Conservation (phyloP, 2,797 vertebrate genomes). For the Erithacus rubecula region DNA sequence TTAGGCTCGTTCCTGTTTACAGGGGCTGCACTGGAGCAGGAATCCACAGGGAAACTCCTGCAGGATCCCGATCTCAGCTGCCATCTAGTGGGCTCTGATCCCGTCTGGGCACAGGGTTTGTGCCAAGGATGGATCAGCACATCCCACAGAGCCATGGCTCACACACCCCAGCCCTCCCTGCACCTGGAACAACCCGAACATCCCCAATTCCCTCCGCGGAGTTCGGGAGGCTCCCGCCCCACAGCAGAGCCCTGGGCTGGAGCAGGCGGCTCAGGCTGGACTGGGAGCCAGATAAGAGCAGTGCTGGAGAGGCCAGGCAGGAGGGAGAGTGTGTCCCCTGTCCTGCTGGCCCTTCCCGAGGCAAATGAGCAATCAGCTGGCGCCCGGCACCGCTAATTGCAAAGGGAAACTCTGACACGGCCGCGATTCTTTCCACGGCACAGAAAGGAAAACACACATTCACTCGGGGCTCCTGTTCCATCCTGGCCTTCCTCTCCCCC, state of each 20-base stretch:
- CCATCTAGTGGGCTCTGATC: slow-evolving; percentile 52
- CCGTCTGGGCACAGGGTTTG: rapidly evolving
- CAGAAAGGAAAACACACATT: slow-evolving; percentile 45
- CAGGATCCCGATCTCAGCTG: neutral
- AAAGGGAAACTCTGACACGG: slow-evolving; percentile 63
- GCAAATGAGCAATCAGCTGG: slow-evolving; percentile 50
- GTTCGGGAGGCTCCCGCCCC: neutral
- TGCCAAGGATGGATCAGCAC: rapidly evolving
- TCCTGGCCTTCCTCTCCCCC: neutral
- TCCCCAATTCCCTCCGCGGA: rapidly evolving
- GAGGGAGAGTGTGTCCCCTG: neutral
- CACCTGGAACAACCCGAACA: rapidly evolving
- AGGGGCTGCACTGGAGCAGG: neutral
- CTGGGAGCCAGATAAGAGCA: neutral
- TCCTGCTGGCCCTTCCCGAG: slow-evolving; percentile 18
- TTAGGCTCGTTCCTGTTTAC: neutral
- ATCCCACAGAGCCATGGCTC: rapidly evolving
- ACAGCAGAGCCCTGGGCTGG: rapidly evolving
- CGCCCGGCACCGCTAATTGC: slow-evolving; percentile 32
- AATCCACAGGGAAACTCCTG: neutral
- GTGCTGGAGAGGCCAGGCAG: neutral
- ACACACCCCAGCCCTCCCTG: rapidly evolving
- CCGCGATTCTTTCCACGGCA: slow-evolving; percentile 56
- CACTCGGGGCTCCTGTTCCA: slow-evolving; percentile 45
- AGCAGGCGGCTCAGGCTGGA: neutral